Evolutionary conservation across 37 sponge, comb jelly and placozoan species (phyloP).

Genomic region (Haliclona indistincta): DNA sequence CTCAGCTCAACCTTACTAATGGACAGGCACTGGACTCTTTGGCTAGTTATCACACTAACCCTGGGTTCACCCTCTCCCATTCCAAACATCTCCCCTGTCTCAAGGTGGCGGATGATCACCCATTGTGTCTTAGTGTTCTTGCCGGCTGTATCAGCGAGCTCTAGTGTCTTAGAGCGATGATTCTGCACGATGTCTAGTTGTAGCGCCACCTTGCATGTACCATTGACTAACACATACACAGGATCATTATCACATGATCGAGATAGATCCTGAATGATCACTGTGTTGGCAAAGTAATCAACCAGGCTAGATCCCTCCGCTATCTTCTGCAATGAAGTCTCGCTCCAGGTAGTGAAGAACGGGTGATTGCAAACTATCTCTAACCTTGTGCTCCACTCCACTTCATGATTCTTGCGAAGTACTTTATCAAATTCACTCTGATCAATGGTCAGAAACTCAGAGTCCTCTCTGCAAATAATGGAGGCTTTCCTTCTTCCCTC

Average conservation of each 20-base stretch:
- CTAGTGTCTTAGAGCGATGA: constrained; percentile 4
- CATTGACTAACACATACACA: constrained; percentile 53
- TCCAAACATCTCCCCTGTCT: constrained; percentile 81
- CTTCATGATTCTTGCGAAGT: constrained; percentile 37
- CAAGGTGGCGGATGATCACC: constrained; percentile 52
- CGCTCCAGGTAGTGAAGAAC: constrained; percentile 38
- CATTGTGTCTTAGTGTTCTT: constrained; percentile 4
- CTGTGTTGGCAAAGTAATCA: constrained; percentile 47
- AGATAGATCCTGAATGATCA: constrained; percentile 61
- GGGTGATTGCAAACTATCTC: constrained; percentile 35
- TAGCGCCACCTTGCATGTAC: constrained; percentile 62
- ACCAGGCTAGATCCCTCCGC: constrained; percentile 51
- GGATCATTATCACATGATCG: constrained; percentile 23
- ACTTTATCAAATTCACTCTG: constrained; percentile 71
- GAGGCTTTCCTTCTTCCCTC: constrained; percentile 56
- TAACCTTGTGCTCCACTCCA: constrained; percentile 44
- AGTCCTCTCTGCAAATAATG: constrained; percentile 70
- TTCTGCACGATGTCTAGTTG: constrained; percentile 15
- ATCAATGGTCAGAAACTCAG: constrained; percentile 72
- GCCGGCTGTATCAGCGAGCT: not conserved
- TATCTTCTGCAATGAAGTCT: constrained; percentile 6
- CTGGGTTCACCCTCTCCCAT: constrained; percentile 62
- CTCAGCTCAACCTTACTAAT: constrained; percentile 43
- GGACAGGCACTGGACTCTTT: constrained; percentile 42
- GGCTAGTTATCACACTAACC: constrained; percentile 39